Evolutionary conservation across 2,797 vertebrate species (phyloP).

Genomic region (Salarias fasciatus): DNA sequence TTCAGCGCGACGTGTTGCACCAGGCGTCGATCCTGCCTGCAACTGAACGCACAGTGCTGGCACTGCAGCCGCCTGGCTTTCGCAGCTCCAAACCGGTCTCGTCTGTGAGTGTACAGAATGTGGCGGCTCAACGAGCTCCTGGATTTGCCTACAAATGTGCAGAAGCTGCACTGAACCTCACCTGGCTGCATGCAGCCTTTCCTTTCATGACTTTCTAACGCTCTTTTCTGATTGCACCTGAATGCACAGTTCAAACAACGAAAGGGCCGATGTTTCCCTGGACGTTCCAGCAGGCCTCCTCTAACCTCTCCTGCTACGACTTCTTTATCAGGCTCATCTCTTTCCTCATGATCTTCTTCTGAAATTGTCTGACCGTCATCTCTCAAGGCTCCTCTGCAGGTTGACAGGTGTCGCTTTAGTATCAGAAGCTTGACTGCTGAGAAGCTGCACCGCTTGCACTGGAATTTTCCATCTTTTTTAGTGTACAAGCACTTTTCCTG

Average conservation of each 20-base stretch:
- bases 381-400: conserved; percentile 61
- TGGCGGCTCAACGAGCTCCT: conserved; percentile 82
- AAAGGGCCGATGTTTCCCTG: conserved; percentile 61
- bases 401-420: conserved; percentile 82
- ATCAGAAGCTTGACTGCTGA: conserved; percentile 84
- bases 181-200: conserved; percentile 83
- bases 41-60: conserved; percentile 86
- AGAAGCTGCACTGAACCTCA: conserved; percentile 83
- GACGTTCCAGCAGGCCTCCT: background rate
- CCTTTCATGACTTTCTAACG: conserved; percentile 84
- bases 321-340: background rate
- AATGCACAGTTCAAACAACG: conserved; percentile 88
- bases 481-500: conserved; percentile 24
- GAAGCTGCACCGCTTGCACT: conserved; percentile 86
- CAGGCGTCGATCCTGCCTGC: conserved; percentile 88
- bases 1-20: conserved; percentile 87
- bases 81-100: conserved; percentile 33
- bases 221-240: conserved; percentile 86
- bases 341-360: conserved; percentile 17
- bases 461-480: conserved; percentile 80
- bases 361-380: conserved; percentile 20
- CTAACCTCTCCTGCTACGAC: background rate
- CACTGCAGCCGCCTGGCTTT: conserved; percentile 76
- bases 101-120: conserved; percentile 69
- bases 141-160: conserved; percentile 83